Conservation (phyloP, 2,113 vertebrate genomes). For the Eidolon helvum region DNA sequence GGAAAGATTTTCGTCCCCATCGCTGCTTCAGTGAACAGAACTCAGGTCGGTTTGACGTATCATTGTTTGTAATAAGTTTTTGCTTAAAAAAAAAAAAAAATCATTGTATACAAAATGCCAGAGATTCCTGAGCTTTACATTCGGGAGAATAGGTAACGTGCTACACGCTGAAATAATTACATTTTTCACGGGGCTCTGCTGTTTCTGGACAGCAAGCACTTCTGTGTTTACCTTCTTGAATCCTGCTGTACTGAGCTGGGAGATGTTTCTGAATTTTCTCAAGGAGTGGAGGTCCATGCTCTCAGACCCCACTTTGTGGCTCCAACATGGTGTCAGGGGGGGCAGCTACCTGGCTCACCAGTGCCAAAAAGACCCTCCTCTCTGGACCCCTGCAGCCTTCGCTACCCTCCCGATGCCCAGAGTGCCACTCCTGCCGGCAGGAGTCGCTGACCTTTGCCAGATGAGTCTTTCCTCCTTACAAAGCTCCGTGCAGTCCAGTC, state of each 20-base stretch:
- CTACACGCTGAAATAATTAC: background rate
- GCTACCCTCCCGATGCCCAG: too few relatives aligned
- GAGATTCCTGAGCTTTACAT: too few relatives aligned
- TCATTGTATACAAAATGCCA: background rate
- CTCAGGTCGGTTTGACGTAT: background rate
- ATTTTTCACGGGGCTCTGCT: background rate
- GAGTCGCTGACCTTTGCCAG: background rate
- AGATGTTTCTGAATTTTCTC: background rate
- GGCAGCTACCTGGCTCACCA: background rate
- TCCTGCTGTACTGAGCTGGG: background rate
- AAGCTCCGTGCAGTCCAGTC: background rate
- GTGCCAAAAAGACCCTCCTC: fast-evolving
- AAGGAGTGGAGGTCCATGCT: background rate
- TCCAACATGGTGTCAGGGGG: background rate
- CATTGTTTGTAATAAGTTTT: background rate
- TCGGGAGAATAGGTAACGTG: background rate
- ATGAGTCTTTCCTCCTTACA: background rate
- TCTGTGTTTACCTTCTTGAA: background rate
- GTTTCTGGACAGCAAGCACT: background rate
- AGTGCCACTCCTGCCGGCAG: background rate
- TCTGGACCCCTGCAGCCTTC: background rate
- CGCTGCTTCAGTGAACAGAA: background rate
- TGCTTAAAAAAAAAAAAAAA: background rate
- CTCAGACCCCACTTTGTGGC: fast-evolving
- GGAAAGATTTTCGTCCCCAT: background rate